Conservation (phyloP, 2,888 invertebrate genomes). For the Eupeodes latifasciatus region DNA sequence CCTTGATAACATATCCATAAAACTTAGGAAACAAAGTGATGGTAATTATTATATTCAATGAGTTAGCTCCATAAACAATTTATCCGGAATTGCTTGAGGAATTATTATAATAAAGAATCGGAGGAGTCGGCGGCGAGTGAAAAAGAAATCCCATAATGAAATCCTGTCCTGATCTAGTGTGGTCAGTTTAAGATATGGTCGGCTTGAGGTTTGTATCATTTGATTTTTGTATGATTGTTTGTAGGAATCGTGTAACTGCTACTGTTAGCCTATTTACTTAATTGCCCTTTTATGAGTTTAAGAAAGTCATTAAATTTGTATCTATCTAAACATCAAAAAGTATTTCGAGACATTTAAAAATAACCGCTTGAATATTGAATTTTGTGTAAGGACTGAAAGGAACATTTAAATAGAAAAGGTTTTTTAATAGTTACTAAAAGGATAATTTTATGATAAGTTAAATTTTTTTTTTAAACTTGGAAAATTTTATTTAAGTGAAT, state of each 20-base stretch:
- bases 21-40: conserved; percentile 29
- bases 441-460: too few species aligned
- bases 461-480: too few species aligned
- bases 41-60: conserved; percentile 36
- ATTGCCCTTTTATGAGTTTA: conserved; percentile 28
- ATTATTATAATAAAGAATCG: neutral
- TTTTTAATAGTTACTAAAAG: neutral
- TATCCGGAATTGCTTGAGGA: conserved; percentile 36
- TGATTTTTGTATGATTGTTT: conserved; percentile 8
- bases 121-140: conserved; percentile 30
- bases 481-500: too few species aligned
- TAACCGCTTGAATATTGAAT: neutral
- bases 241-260: conserved; percentile 37
- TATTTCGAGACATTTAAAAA: neutral
- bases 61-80: conserved; percentile 34
- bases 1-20: conserved; percentile 17
- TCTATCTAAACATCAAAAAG: conserved; percentile 9
- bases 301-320: conserved; percentile 27
- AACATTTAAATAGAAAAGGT: neutral
- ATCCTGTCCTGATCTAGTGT: conserved; percentile 14
- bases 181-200: conserved; percentile 9
- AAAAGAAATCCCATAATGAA: conserved; percentile 35
- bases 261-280: conserved; percentile 49
- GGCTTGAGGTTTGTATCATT: neutral
- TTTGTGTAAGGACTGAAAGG: neutral